phyloP scores from a whole-genome alignment of 1,140 invertebrate genomes.

The Galleria mellonella region DNA sequence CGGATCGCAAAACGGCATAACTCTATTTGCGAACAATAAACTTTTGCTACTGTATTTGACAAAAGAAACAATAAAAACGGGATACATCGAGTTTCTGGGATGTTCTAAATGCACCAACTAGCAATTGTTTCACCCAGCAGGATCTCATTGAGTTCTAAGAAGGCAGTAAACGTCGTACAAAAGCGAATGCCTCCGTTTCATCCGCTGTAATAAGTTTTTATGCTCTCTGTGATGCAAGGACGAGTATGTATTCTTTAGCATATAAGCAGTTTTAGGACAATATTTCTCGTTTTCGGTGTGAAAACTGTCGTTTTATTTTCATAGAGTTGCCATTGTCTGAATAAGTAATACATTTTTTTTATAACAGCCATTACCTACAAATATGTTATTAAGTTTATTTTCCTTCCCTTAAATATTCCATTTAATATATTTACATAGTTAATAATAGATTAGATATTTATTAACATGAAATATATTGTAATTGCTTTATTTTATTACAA shows the following conservation, averaged over 20 bases:
- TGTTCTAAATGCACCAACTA: constrained; percentile 19
- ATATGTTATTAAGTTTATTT: background rate
- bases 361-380: background rate
- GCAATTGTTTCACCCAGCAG: constrained; percentile 46
- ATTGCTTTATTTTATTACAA: no score
- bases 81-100: constrained; percentile 26
- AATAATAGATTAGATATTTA: no score
- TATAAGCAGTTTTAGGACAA: constrained; percentile 4
- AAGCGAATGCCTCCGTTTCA: constrained; percentile 8
- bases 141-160: constrained; percentile 41
- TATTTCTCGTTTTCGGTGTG: constrained; percentile 7
- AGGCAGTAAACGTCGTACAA: constrained; percentile 33
- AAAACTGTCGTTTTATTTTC: constrained; percentile 15
- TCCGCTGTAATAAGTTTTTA: constrained; percentile 23
- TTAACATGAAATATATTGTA: no score
- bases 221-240: constrained; percentile 15
- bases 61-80: constrained; percentile 21
- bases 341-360: constrained; percentile 4
- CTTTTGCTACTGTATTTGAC: constrained; percentile 38
- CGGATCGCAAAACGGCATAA: background rate
- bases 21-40: constrained; percentile 18
- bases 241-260: constrained; percentile 16
- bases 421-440: no score
- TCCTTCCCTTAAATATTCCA: no score
- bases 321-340: constrained; percentile 17